phyloP scores from a whole-genome alignment of 2,888 invertebrate genomes.

The Plebejus melissa region DNA sequence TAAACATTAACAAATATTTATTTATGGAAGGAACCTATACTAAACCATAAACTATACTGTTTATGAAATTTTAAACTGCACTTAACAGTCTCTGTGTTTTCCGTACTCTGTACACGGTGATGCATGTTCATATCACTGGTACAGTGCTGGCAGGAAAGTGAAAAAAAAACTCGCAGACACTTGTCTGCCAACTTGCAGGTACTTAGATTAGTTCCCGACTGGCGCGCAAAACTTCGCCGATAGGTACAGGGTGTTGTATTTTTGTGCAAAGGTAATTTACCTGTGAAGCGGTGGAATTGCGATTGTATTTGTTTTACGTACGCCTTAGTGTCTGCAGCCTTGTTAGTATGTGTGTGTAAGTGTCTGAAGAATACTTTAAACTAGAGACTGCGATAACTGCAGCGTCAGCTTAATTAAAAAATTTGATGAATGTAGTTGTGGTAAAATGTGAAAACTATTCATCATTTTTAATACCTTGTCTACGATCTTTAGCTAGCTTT shows the following conservation, averaged over 20 bases:
- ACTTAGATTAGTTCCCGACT: slow-evolving; percentile 74
- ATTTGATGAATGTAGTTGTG: too few species aligned
- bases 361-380: background rate
- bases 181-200: slow-evolving; percentile 70
- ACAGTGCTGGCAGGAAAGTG: slow-evolving; percentile 54
- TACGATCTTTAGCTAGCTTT: too few species aligned
- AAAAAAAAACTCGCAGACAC: slow-evolving; percentile 65
- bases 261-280: slow-evolving; percentile 5
- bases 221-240: slow-evolving; percentile 39
- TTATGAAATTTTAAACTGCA: too few species aligned
- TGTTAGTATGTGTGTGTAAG: background rate
- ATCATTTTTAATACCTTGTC: too few species aligned
- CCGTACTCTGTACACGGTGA: slow-evolving; percentile 41
- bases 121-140: slow-evolving; percentile 74
- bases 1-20: too few species aligned
- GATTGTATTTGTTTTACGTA: background rate
- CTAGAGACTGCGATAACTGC: too few species aligned
- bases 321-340: background rate
- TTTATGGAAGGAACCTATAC: too few species aligned
- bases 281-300: background rate
- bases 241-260: slow-evolving; percentile 25
- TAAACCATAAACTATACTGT: too few species aligned
- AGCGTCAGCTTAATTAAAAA: too few species aligned
- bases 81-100: slow-evolving; percentile 13
- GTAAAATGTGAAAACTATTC: background rate